Conservation (phyloP, 2,113 vertebrate species). For the Pipra filicauda region DNA sequence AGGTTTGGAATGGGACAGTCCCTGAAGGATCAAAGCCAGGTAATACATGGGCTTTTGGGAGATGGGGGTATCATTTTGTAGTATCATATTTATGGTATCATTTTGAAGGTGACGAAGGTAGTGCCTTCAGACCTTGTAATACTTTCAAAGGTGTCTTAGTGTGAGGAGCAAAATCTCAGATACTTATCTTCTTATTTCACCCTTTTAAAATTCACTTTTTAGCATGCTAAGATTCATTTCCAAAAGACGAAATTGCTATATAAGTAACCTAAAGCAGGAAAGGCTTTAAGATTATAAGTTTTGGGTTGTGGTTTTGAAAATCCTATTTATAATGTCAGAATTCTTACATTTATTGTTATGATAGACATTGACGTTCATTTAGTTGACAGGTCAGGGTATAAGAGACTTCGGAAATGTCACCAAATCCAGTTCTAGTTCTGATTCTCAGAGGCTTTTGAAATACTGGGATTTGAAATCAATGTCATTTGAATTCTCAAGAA, state of each 20-base stretch:
- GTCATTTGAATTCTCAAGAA: neutral
- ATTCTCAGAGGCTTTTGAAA: constrained; percentile 11
- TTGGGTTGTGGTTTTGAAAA: neutral
- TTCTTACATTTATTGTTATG: neutral
- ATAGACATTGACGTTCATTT: neutral
- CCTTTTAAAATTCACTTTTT: neutral
- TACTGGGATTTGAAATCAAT: constrained; percentile 13
- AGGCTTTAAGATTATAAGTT: neutral
- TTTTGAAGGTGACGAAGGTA: neutral
- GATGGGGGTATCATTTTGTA: neutral
- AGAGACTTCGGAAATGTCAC: neutral
- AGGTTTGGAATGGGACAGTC: constrained; percentile 95
- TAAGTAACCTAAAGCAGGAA: neutral
- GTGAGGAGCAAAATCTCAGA: neutral
- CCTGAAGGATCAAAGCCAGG: constrained; percentile 97
- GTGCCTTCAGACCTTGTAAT: neutral
- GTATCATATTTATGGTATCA: neutral
- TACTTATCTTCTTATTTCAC: neutral
- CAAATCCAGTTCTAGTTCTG: neutral
- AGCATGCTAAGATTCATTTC: neutral
- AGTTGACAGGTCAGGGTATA: neutral
- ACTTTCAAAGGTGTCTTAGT: neutral
- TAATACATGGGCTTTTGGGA: constrained; percentile 52
- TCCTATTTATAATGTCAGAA: neutral
- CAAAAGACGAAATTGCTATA: neutral